phyloP scores from a whole-genome alignment of 2,888 invertebrate genomes.

The Microplitis deprimator region DNA sequence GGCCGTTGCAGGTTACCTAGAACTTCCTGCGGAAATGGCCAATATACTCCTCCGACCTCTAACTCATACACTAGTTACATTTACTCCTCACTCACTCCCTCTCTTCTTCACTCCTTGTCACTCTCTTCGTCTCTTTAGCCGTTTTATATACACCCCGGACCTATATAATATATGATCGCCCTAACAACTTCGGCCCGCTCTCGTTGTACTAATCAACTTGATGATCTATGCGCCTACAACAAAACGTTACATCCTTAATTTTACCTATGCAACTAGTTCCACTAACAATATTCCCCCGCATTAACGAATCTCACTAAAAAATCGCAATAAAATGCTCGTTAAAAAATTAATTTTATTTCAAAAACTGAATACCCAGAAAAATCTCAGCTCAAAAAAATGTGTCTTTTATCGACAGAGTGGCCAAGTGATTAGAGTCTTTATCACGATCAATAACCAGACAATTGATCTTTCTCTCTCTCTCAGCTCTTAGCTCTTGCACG shows the following conservation, averaged over 20 bases:
- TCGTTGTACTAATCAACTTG: constrained; percentile 59
- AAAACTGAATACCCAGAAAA: no score
- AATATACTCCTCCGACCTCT: constrained; percentile 68
- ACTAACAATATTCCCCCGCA: neutral
- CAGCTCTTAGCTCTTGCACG: neutral
- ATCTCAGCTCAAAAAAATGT: constrained; percentile 4
- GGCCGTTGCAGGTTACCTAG: constrained; percentile 68
- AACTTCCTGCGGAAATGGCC: constrained; percentile 69
- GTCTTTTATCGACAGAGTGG: neutral
- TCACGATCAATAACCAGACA: neutral
- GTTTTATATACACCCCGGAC: constrained; percentile 57
- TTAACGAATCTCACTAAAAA: no score
- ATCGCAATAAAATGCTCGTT: no score
- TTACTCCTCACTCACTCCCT: constrained; percentile 35
- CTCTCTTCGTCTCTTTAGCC: neutral
- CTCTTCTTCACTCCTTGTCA: neutral
- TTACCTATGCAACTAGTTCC: constrained; percentile 48
- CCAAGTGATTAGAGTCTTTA: neutral
- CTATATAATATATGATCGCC: constrained; percentile 62
- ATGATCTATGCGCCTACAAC: constrained; percentile 64
- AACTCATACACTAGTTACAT: constrained; percentile 59
- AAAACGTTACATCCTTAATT: constrained; percentile 62
- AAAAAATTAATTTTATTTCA: no score
- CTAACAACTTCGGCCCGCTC: constrained; percentile 60
- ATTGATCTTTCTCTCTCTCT: neutral